Base-by-base conservation (phyloP, 2,113 vertebrate species). In the Anarrhichthys ocellatus region DNA sequence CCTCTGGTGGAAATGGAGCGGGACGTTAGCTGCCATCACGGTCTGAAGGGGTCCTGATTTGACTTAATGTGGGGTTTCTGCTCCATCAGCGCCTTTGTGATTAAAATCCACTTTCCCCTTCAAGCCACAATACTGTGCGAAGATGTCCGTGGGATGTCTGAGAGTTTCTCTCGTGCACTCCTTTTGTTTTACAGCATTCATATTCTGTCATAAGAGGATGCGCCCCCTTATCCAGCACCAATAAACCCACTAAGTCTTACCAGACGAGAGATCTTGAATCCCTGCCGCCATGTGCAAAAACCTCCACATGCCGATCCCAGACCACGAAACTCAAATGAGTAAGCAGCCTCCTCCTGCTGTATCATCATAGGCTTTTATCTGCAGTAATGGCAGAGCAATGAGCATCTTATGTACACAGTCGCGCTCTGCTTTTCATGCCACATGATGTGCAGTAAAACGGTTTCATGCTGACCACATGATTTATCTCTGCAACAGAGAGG, bases 291-390 rank as follows among this genome's bases (percentile, higher is more conserved):
- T 72, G 42, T 63, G 72, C 42, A 69, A 71, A 78, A 89, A 64
- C 84, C 73, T 86, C 87, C 80, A 77, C 66, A 77, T 18, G 62
- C 71, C 40, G 32, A 2, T 11, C 74, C 73, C 66, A 66, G 62
- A 87, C 87, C 85, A 64, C 83, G 82, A 54, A 81, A 70, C 73
- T 78, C 29, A 64, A 78, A 80, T 73, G 85, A 87, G 76, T 76
- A 74, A 74, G 75, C 79, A 80, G 81, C 79, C 56, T 76, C 76
- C 65, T 72, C 65, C 68, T 44, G n/a, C 29, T 69, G 72, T 9
- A 32, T 78, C 66, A 62, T 78, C 44, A 2, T 3, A 5, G 40
- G 46, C 71, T 77, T 85, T 84, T 56, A 74, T 76, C 76, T 73
- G 24, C 9, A n/a, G 50, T 61, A 80, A 73, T n/a, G 54, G 62